These are phyloP conservation scores for Ophraella communa DNA, from an alignment of 2,888 invertebrate species.

Conservation along the genomic window DNA sequence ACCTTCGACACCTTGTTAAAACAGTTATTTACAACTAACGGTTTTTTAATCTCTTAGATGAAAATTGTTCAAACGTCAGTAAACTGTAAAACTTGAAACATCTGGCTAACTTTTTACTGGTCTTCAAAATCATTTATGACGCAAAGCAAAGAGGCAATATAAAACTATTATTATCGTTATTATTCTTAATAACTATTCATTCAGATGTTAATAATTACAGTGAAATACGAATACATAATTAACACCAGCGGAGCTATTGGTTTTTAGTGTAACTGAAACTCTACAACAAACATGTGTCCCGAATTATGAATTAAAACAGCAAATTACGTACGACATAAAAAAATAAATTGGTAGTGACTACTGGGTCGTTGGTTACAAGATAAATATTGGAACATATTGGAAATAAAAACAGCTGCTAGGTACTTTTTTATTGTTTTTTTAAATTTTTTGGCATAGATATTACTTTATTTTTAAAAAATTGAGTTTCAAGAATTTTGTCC, in stretches of 20 bases:
- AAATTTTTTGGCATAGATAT: too few species aligned
- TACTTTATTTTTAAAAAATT: too few species aligned
- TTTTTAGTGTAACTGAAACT: conserved; percentile 23
- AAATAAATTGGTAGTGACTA: conserved; percentile 12
- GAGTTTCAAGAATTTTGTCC: too few species aligned
- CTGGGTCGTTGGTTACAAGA: not conserved
- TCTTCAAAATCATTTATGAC: not conserved
- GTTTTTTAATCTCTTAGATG: too few species aligned
- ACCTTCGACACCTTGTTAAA: too few species aligned
- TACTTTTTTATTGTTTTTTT: too few species aligned
- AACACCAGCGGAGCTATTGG: conserved; percentile 31
- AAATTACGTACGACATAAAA: conserved; percentile 40
- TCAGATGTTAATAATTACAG: conserved; percentile 35
- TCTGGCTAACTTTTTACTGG: not conserved
- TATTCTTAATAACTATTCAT: not conserved
- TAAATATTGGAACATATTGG: not conserved
- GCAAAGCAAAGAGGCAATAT: not conserved
- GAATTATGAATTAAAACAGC: conserved; percentile 38
- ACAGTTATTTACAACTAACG: too few species aligned
- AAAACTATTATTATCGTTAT: conserved; percentile 10
- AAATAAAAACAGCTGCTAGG: too few species aligned
- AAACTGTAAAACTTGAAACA: not conserved
- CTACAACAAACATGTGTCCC: conserved; percentile 30
- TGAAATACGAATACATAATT: conserved; percentile 41
- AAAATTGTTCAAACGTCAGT: not conserved